Base-by-base conservation (phyloP, 2,888 invertebrate species). In the Pollenia amentaria region DNA sequence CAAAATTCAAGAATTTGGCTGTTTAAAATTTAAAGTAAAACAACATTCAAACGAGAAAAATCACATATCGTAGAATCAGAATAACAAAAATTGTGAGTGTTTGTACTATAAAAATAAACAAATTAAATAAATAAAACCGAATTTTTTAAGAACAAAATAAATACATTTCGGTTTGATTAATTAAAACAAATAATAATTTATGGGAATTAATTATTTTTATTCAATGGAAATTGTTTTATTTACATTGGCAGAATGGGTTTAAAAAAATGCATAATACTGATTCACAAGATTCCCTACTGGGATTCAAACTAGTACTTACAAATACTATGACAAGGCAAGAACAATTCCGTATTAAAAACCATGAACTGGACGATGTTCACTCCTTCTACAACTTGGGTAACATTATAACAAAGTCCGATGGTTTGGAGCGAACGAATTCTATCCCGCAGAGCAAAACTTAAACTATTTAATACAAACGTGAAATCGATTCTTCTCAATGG, bases 21-120 rank as follows among this genome's bases (percentile, higher is more conserved):
- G 62, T 75, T 69, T 14, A n/a, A 73, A 46, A 42, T 51, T 48
- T 62, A 38, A 53, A 69, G 44, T 12, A 67, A 79, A 84, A 69
- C 67, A 67, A 73, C 72, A 67, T 84, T 84, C 51, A 51, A 79
- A 67, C 51, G 60, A 73, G 65, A 65, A 72, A 77, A 55, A 70
- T 51, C 11, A 55, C 64, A 53, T 29, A 29, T 29, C 6, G 29
- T 29, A 64, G 70, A 73, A 84, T 72, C 55, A 53, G 60, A 81
- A 73, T 21, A 57, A 21, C 11, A 14, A 67, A 29, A 73, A 42
- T 10, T 55, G 12, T 21, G 9, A 10, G 9, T 55, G 55, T 21
- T 21, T 11, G 21, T 55, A 12, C 11, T 21, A 64, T 21, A 46
- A 46, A 44, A 65, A 21, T 21, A 44, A 29, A 29, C 65, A 21